Evolutionary conservation across 2,888 invertebrate genomes (phyloP), one percentile per base, ranked within the genome.

Genomic region (Autographa pulchrina): DNA sequence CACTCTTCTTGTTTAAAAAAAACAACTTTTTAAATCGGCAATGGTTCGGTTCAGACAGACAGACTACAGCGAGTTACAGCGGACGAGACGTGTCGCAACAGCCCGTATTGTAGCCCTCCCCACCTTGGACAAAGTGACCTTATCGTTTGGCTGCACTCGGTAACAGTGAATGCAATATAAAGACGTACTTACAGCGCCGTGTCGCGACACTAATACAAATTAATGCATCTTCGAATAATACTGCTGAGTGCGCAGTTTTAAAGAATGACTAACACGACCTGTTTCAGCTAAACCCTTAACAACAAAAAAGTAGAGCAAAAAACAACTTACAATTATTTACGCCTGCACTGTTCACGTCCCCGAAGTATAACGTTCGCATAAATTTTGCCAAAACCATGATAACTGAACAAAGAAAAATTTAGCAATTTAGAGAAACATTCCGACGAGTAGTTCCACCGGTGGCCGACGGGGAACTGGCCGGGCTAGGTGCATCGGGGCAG

Each of bases 91-190:
- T 90, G 89, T 92, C 90, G 91, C 90, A 91, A 92, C 82, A 74
- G 77, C 83, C 77, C 75, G 81, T 85, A 86, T 89, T 90, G 89
- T 89, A 86, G 86, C 87, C 78, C 83, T 88, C 92, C 93, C 93
- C 93, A 91, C 93, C 93, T 91, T 90, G 86, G 78, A 74, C 88
- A 86, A 86, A 88, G 87, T 92, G 93, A 94, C 93, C 94, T 94
- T 94, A 94, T 93, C 93, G 92, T 92, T 85, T 87, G 85, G 87
- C 86, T 92, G 94, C 94, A 94, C 93, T 93, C 89, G 76, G 91
- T 86, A 91, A 92, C 93, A 89, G 87, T 78, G 83, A 87, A 72
- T 90, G 91, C 90, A 90, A 83, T 89, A 81, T 88, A 90, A 85
- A 88, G 72, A 85, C 87, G 81, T 82, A 86, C 74, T 78, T 78